These are phyloP conservation scores for Melipona beecheii DNA, from an alignment of 2,888 invertebrate genomes.

Conservation along the genomic window DNA sequence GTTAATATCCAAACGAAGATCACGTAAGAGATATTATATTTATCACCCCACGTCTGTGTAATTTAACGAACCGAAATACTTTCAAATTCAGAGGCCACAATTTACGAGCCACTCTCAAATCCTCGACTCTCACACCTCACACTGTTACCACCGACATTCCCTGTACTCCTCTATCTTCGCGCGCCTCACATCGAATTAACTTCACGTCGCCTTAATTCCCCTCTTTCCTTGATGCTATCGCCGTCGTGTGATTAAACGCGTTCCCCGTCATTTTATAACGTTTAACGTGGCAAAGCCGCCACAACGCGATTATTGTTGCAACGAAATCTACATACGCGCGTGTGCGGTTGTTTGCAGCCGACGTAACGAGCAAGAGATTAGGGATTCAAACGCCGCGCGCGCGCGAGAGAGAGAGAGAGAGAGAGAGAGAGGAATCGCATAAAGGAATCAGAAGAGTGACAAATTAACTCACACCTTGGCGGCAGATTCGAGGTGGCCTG, in stretches of 20 bases:
- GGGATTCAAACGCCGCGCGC: conserved; percentile 9
- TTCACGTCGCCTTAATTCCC: neutral
- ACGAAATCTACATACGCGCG: neutral
- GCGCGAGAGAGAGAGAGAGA: no score
- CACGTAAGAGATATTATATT: neutral
- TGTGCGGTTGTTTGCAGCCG: conserved; percentile 46
- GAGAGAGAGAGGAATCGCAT: conserved; percentile 34
- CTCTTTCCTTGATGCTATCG: neutral
- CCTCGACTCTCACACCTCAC: neutral
- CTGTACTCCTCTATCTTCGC: neutral
- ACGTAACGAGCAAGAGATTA: conserved; percentile 51
- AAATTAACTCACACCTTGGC: conserved; percentile 58
- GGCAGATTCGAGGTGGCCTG: conserved; percentile 46
- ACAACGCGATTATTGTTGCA: conserved; percentile 15
- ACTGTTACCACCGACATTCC: neutral
- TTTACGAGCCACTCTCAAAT: neutral
- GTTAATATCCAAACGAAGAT: no score
- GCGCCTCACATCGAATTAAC: neutral
- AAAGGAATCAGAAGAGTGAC: conserved; percentile 52
- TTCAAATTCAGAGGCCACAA: neutral
- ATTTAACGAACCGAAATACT: neutral
- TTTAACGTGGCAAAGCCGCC: neutral
- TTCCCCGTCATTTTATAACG: neutral
- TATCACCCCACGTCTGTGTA: neutral
- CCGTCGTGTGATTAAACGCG: neutral